These are phyloP conservation scores for Dyspetes luteomarginatus DNA, from an alignment of 2,888 invertebrate species.

Conservation along the genomic window DNA sequence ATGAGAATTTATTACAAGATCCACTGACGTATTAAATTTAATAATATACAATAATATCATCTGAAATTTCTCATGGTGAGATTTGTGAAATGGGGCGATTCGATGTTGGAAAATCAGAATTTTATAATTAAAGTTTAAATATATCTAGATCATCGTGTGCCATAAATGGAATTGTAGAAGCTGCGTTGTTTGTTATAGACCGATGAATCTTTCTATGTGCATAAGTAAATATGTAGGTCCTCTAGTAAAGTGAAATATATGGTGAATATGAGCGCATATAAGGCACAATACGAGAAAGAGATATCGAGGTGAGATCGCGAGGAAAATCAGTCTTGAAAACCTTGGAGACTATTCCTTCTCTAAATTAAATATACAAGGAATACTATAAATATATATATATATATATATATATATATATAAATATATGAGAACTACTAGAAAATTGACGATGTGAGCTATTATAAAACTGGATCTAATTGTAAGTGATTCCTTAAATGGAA, in stretches of 20 bases:
- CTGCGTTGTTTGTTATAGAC: slow-evolving; percentile 34
- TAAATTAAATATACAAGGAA: not conserved
- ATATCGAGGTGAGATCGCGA: slow-evolving; percentile 61
- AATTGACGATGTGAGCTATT: slow-evolving; percentile 43
- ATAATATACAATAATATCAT: too few species aligned
- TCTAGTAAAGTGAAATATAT: slow-evolving; percentile 2
- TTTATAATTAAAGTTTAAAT: too few species aligned
- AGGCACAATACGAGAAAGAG: slow-evolving; percentile 58
- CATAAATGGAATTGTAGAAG: slow-evolving; percentile 13
- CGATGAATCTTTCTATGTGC: slow-evolving; percentile 31
- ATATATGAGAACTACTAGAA: too few species aligned
- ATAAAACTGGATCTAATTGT: slow-evolving; percentile 59
- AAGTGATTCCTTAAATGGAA: slow-evolving; percentile 60
- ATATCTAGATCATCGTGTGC: slow-evolving; percentile 33
- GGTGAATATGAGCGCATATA: slow-evolving; percentile 31
- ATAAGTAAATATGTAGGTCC: slow-evolving; percentile 49
- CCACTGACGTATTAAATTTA: too few species aligned
- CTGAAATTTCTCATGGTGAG: too few species aligned
- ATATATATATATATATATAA: not conserved
- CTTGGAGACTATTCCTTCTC: slow-evolving; percentile 49
- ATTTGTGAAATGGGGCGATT: too few species aligned
- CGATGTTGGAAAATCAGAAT: too few species aligned
- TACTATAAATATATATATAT: not conserved
- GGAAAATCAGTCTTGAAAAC: slow-evolving; percentile 56
- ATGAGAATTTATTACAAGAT: too few species aligned